Base-by-base conservation (phyloP, 2,888 invertebrate species). In the Eremobia ochroleuca region DNA sequence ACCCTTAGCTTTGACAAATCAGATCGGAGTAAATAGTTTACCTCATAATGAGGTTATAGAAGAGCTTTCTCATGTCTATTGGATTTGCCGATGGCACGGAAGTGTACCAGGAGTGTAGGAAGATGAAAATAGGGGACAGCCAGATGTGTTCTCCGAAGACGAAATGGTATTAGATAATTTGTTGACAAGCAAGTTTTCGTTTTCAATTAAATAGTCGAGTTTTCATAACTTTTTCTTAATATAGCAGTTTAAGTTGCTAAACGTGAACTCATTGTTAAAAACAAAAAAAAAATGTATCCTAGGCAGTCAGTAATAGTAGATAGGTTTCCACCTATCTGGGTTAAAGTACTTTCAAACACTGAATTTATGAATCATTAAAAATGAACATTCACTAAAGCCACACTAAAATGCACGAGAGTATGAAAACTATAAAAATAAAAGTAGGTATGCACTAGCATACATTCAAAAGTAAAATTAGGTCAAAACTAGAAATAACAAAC, bases 1-100 rank as follows among this genome's bases (percentile, higher is more conserved):
- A 77, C 62, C 62, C 15, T 65, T 34, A 68, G 70, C 71, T 75
- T 73, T 79, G 70, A 81, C 69, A 85, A 88, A 88, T 88, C 86
- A 81, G 71, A 85, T 87, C 77, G 68, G 62, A 68, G 76, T 87
- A 88, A 88, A 88, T 86, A 87, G 87, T 87, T 87, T 87, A 85
- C 59, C 55, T 73, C 59, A 69, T 87, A 88, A 88, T 82, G 68
- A 78, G 49, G 84, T 88, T 88, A 82, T 11, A 55, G 72, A 72
- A 74, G 73, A 49, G 73, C 81, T 81, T 85, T 72, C 76, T 74
- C 73, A 80, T 84, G 70, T 80, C 75, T 81, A 88, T 88, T 88
- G 74, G 64, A 87, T 88, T 88, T 84, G n/a, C 25, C 66, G 46
- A 81, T 34, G 37, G 34, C 61, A 70, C 37, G 67, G 71, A 83